These are phyloP conservation scores for Grammomys dolichurus DNA, from an alignment of 2,113 vertebrate species.

Conservation along the genomic window DNA sequence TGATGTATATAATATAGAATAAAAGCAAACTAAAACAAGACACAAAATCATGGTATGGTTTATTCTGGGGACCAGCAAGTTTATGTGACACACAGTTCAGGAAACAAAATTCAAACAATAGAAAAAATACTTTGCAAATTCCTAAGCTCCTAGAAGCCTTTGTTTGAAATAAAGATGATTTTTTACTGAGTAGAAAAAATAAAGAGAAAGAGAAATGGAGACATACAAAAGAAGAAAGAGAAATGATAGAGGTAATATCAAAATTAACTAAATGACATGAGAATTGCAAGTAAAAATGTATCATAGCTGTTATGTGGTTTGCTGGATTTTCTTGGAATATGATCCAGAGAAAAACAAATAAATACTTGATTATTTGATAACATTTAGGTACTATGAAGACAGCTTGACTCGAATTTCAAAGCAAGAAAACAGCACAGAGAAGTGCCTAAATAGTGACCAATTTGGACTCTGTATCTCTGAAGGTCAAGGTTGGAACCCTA, in stretches of 20 bases:
- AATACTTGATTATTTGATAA: neutral
- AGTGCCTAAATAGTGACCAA: neutral
- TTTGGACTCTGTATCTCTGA: neutral
- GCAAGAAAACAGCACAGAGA: neutral
- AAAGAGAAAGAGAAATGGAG: neutral
- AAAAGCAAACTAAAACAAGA: constrained; percentile 38
- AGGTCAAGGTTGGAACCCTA: neutral
- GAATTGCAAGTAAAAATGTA: constrained; percentile 22
- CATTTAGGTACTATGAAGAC: neutral
- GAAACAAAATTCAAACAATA: neutral
- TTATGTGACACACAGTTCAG: neutral
- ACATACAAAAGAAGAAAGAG: neutral
- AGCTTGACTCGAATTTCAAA: neutral
- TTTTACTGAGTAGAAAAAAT: neutral
- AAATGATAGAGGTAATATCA: neutral
- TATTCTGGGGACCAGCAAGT: neutral
- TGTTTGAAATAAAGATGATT: neutral
- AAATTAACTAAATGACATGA: neutral
- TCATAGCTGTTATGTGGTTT: neutral
- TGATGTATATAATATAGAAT: neutral
- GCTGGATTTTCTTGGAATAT: neutral
- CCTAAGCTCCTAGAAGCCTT: neutral
- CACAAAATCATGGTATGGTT: neutral
- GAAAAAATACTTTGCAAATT: constrained; percentile 47
- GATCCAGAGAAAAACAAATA: constrained; percentile 17